Conservation (phyloP, 2,888 invertebrate species). For the Agrenia bidenticulata region DNA sequence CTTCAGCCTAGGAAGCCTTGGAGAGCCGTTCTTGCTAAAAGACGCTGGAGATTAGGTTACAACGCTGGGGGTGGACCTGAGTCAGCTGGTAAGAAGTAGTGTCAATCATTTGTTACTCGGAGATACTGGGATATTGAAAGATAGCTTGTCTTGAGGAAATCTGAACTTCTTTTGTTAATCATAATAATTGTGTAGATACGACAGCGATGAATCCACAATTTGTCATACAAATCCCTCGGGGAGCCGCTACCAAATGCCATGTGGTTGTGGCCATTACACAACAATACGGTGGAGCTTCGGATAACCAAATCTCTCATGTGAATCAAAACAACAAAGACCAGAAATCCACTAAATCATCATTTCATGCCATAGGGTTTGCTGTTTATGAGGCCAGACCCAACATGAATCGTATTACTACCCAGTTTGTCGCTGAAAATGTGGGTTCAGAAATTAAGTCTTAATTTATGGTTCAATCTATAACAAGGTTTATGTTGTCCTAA, state of each 20-base stretch:
- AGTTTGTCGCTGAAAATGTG: constrained; percentile 64
- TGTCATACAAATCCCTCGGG: constrained; percentile 68
- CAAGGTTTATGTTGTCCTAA: no score
- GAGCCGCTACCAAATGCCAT: constrained; percentile 67
- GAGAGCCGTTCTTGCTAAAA: constrained; percentile 69
- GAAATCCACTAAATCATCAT: constrained; percentile 58
- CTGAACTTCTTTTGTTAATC: background rate
- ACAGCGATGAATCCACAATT: constrained; percentile 71
- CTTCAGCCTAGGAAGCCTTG: constrained; percentile 69
- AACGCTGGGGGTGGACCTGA: constrained; percentile 72
- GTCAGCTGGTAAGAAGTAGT: constrained; percentile 58
- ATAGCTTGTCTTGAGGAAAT: no score
- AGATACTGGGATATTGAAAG: no score
- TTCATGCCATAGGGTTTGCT: constrained; percentile 69
- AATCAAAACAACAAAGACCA: constrained; percentile 55
- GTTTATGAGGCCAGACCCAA: constrained; percentile 69
- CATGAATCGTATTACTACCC: constrained; percentile 63
- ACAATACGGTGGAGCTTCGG: constrained; percentile 36
- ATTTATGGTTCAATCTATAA: no score
- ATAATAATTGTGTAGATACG: constrained; percentile 60
- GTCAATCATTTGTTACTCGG: no score
- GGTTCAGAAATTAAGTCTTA: no score
- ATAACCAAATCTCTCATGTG: constrained; percentile 30
- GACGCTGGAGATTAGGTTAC: constrained; percentile 68
- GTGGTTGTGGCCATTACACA: constrained; percentile 71